Conservation (phyloP, 2,888 invertebrate genomes). For the Drosophila vallismaia region DNA sequence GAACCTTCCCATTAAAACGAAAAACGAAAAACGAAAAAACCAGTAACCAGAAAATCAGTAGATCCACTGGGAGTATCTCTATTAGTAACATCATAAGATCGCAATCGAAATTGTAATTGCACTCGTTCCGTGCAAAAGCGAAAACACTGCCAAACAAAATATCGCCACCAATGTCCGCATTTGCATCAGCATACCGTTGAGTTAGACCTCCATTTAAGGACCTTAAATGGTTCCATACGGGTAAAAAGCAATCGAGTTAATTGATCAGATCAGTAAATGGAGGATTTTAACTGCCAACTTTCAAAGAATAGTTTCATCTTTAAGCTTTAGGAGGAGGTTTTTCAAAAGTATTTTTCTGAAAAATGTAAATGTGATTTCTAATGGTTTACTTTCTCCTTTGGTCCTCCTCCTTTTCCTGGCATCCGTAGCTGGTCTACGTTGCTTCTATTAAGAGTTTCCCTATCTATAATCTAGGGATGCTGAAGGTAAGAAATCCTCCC, state of each 20-base stretch:
- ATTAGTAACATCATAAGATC: conserved; percentile 26
- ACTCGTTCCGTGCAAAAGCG: conserved; percentile 20
- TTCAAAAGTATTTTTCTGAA: not conserved
- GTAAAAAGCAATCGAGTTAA: conserved; percentile 24
- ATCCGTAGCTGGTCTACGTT: conserved; percentile 50
- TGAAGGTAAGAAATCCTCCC: not conserved
- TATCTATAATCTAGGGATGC: conserved; percentile 2
- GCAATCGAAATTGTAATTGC: conserved; percentile 36
- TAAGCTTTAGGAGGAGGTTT: not conserved
- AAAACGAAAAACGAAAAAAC: not conserved
- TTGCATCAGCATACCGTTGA: conserved; percentile 16
- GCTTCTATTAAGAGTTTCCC: conserved; percentile 17
- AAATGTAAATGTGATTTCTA: not conserved
- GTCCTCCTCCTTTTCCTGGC: conserved; percentile 2
- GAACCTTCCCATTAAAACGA: conserved; percentile 21
- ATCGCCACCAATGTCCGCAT: conserved; percentile 27
- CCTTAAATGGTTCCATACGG: conserved; percentile 34
- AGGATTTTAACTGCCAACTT: conserved; percentile 9
- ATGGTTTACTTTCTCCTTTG: not conserved
- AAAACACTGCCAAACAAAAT: conserved; percentile 44
- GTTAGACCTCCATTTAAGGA: conserved; percentile 32
- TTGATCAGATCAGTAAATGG: not conserved
- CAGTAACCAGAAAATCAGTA: conserved; percentile 13
- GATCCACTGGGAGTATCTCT: conserved; percentile 43
- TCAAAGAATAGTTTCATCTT: not conserved